Evolutionary conservation across 2,888 invertebrate species (phyloP), one percentile per base, ranked within the genome.

Genomic region (Cephus sareptanus): DNA sequence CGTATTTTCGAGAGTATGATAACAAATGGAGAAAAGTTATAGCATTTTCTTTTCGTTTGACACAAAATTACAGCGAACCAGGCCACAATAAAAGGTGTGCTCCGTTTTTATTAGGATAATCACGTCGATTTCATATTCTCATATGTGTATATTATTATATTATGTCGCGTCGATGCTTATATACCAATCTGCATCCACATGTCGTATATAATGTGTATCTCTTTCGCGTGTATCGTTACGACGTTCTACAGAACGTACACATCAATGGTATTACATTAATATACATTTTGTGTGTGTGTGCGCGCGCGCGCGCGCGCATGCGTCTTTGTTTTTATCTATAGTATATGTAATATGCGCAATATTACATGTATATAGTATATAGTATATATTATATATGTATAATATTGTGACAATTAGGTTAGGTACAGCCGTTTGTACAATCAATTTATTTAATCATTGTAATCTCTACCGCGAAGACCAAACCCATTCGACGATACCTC

Each of bases 21-120:
- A 69, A 69, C 30, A 70, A 76, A 34, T n/a, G 31, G 68, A 34
- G 13, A n/a, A 34, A 35, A 70, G 34, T 33, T 34, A 69, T 23
- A 69, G n/a, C 3, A n/a, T 68, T 33, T 23, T 23, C 68, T 15
- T 23, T 56, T 56, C 37, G 40, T 75, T 34, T 11, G 69, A n/a
- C 35, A 31, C 37, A 30, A 75, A 75, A 30, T 37, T 76, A 76
- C 34, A 76, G 15, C 13, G 37, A 76, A 76, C 35, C 76, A 70
- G 76, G 76, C 76, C 70, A 76, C 76, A 35, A 69, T 70, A 11
- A 76, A 68, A 70, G 31, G n/a, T 70, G 31, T 13, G 70, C 30
- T 70, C 31, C 31, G 3, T 70, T 11, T 70, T 33, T 30, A 33
- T 33, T 70, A 70, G 12, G 70, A 33, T 70, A 70, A 70, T 70